Percentiles rank a stretch among this genome's conserved stretches.
Evolutionary conservation across 2,888 invertebrate species (phyloP).

Genomic region (Linnaemya vulpina): DNA sequence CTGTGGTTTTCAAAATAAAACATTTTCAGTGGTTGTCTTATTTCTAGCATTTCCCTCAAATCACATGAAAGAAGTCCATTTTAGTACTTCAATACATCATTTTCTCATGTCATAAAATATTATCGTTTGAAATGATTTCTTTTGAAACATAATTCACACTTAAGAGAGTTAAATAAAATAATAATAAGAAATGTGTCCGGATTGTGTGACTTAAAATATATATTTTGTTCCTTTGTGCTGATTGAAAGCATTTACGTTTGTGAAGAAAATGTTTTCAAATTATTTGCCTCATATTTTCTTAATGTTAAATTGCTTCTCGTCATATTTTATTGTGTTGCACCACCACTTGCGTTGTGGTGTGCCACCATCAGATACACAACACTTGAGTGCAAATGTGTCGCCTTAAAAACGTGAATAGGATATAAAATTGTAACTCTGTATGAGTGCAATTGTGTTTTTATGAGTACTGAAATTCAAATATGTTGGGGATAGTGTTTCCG

Average conservation of each 20-base stretch:
- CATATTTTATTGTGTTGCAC: slow-evolving; percentile 39
- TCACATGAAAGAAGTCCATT: no score
- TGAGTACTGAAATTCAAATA: slow-evolving; percentile 26
- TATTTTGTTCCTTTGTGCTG: neutral
- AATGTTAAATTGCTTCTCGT: slow-evolving; percentile 16
- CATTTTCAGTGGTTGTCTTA: no score
- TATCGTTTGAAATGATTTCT: neutral
- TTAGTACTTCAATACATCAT: no score
- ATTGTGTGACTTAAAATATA: neutral
- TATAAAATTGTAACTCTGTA: slow-evolving; percentile 14
- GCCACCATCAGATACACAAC: slow-evolving; percentile 9
- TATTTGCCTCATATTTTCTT: slow-evolving; percentile 10
- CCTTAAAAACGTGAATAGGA: neutral
- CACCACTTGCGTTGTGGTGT: slow-evolving; percentile 31
- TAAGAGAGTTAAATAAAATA: slow-evolving; percentile 25
- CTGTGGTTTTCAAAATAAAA: no score
- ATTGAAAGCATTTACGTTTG: slow-evolving; percentile 37
- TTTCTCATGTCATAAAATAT: slow-evolving; percentile 18
- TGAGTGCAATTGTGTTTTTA: slow-evolving; percentile 28
- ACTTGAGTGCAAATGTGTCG: neutral
- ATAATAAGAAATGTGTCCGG: neutral
- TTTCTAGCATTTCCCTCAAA: no score
- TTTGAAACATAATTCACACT: slow-evolving; percentile 1
- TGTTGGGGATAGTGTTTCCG: no score
- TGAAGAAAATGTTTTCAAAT: slow-evolving; percentile 20